Evolutionary conservation across 2,888 invertebrate genomes (phyloP).

Genomic region (Coenonympha glycerion): DNA sequence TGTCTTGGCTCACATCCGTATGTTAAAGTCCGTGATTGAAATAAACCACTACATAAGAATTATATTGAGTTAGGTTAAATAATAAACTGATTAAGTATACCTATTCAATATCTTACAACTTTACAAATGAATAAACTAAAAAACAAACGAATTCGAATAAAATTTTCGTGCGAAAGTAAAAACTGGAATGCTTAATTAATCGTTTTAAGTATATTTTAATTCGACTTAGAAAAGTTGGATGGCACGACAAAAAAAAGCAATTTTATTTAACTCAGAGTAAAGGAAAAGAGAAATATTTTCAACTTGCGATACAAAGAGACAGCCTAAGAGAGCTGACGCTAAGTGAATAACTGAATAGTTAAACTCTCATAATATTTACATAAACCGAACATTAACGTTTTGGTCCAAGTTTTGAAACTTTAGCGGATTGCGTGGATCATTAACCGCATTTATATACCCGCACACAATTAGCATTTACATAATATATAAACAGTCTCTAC

Average conservation of each 20-base stretch:
- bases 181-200: conserved; percentile 36
- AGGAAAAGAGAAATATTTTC: conserved; percentile 43
- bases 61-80: too few species aligned
- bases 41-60: too few species aligned
- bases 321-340: conserved; percentile 58
- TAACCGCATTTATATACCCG: background rate
- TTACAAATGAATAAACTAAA: background rate
- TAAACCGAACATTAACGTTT: conserved; percentile 67
- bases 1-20: too few species aligned
- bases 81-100: too few species aligned
- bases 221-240: conserved; percentile 26
- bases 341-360: conserved; percentile 75
- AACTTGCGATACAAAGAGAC: conserved; percentile 61
- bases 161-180: conserved; percentile 1
- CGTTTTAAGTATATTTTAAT: conserved; percentile 49
- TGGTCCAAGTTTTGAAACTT: conserved; percentile 41
- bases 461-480: background rate
- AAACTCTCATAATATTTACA: conserved; percentile 73
- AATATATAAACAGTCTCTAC: background rate
- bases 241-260: conserved; percentile 30
- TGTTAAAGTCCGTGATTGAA: too few species aligned
- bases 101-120: background rate
- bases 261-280: conserved; percentile 34
- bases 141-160: background rate
- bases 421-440: conserved; percentile 31